Conservation (phyloP, 2,113 vertebrate genomes). For the Pungitius pungitius region DNA sequence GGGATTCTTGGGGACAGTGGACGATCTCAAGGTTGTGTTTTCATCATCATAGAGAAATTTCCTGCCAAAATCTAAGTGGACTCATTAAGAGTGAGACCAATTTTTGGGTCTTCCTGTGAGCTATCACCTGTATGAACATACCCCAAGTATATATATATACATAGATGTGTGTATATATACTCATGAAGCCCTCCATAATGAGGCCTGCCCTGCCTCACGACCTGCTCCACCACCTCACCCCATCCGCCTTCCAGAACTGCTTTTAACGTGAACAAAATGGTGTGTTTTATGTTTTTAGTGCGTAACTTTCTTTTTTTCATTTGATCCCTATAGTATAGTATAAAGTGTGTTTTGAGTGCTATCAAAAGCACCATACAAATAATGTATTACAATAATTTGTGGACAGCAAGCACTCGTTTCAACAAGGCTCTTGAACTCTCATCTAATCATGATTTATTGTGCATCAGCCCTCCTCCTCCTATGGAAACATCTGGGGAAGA, state of each 20-base stretch:
- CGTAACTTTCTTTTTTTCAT: too few relatives aligned
- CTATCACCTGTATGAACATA: constrained; percentile 25
- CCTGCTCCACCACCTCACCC: too few relatives aligned
- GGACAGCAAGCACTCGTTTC: background rate
- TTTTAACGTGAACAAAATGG: too few relatives aligned
- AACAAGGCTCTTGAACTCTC: constrained; percentile 12
- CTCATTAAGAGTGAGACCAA: constrained; percentile 28
- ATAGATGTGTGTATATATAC: too few relatives aligned
- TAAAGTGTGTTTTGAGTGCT: too few relatives aligned
- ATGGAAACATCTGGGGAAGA: background rate
- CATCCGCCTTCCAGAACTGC: too few relatives aligned
- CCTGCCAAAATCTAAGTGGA: constrained; percentile 36
- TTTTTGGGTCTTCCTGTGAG: constrained; percentile 26
- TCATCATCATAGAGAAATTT: constrained; percentile 55
- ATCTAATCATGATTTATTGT: constrained; percentile 19
- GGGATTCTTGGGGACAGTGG: constrained; percentile 43
- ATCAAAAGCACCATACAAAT: too few relatives aligned
- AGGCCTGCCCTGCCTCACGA: too few relatives aligned
- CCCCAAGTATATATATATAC: too few relatives aligned
- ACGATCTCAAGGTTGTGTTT: constrained; percentile 61
- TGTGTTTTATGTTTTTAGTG: too few relatives aligned
- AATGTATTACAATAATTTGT: background rate
- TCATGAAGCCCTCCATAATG: too few relatives aligned
- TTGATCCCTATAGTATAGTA: too few relatives aligned
- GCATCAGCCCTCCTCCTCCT: background rate